Percentiles rank a stretch among this genome's conserved stretches.
Conservation (phyloP, 2,888 invertebrate species). For the Eupithecia abbreviata region DNA sequence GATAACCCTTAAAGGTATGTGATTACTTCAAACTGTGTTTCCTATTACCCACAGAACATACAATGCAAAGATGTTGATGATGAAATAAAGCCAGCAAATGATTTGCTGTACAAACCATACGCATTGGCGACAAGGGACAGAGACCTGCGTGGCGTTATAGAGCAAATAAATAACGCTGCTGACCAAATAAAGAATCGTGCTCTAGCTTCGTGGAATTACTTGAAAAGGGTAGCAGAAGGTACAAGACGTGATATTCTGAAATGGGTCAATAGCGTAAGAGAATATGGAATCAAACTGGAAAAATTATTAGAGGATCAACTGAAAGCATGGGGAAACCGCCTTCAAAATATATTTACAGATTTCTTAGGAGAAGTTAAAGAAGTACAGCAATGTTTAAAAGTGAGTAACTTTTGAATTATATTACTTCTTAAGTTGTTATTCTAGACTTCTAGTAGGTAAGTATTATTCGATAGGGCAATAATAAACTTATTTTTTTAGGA, state of each 20-base stretch:
- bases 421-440: neutral
- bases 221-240: constrained; percentile 53
- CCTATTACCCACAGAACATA: neutral
- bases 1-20: neutral
- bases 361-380: constrained; percentile 48
- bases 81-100: constrained; percentile 19
- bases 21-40: constrained; percentile 1
- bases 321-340: constrained; percentile 45
- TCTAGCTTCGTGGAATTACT: constrained; percentile 51
- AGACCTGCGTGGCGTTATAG: constrained; percentile 31
- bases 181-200: constrained; percentile 53
- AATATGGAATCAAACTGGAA: constrained; percentile 47
- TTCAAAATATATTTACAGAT: constrained; percentile 47
- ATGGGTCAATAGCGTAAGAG: constrained; percentile 52
- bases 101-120: constrained; percentile 12
- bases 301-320: constrained; percentile 48
- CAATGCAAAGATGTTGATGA: constrained; percentile 17
- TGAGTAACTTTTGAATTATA: constrained; percentile 34
- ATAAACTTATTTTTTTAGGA: neutral
- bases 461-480: neutral
- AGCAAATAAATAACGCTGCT: neutral
- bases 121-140: constrained; percentile 31
- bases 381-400: constrained; percentile 56
- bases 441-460: no score
- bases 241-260: constrained; percentile 51